Base-by-base conservation (phyloP, 2,113 vertebrate genomes). In the Origma solitaria region DNA sequence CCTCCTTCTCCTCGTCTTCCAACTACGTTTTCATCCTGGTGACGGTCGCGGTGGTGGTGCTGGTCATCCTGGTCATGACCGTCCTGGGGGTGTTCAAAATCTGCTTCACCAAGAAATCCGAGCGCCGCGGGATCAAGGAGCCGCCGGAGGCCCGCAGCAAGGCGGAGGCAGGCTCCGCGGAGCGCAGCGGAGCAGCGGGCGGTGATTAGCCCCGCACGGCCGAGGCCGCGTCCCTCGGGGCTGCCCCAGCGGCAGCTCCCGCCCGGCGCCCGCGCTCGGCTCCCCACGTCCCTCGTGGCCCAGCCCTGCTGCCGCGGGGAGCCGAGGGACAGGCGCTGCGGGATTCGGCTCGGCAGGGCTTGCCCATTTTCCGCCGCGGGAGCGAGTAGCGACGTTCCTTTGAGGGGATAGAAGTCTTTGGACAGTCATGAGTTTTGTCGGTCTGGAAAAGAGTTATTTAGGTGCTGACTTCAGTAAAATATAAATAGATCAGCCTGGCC, bases 1-100 rank as follows among this genome's bases (percentile, higher is more conserved):
- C 82, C 2, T 85, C 84, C 38, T 40, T 28, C 35, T 71, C 58
- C 2, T 83, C 87, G 7, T 88, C 86, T n/a, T 87, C 90, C 66
- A 97, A 88, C 6, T 94, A 97, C 31, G 96, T 98, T 65, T 97
- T 98, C 92, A 82, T 98, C 30, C 88, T 98, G 51, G 97, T 98
- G 62, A 86, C 97, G 35, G 78, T 98, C 35, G 97, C 97, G 0
- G 97, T 98, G 18, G 94, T 98, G 13, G 95, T 97, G 80, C 75
- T 98, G 75, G 8, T 98, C 68, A 92, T 98, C 66, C 80, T 98
- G 86, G 92, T 98, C 79, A 95, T 98, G 94, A 97, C 95, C 12
- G 94, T 97, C 15, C 66, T 98, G 78, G 97, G 97, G 25, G 96
- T 97, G 69, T 98, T 98, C 96, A 97, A 96, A 78, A 58, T 97